Evolutionary conservation across 1,140 invertebrate species (phyloP).

Genomic region (Zaprionus ornatus): DNA sequence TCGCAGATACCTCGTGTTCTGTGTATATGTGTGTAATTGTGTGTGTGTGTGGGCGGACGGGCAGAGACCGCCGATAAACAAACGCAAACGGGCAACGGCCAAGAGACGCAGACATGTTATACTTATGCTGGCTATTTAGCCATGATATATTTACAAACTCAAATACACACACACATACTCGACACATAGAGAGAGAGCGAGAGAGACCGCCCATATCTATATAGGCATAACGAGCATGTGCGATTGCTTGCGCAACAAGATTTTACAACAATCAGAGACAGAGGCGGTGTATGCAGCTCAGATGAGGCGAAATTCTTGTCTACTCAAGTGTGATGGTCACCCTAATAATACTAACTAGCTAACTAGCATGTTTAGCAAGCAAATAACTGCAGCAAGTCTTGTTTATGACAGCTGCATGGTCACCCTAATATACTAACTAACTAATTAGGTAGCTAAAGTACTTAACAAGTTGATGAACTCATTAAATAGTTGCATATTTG

Average conservation of each 20-base stretch:
- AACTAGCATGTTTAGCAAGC: background rate
- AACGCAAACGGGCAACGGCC: constrained; percentile 25
- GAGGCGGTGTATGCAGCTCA: background rate
- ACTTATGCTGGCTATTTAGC: constrained; percentile 45
- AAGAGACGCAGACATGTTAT: constrained; percentile 34
- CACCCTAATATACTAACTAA: background rate
- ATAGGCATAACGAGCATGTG: constrained; percentile 21
- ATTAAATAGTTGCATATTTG: background rate
- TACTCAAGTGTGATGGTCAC: constrained; percentile 2
- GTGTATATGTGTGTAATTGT: background rate
- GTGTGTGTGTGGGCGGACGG: constrained; percentile 36
- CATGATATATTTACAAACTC: constrained; percentile 25
- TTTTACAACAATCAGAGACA: constrained; percentile 41
- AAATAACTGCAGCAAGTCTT: background rate
- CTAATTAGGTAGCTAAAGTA: background rate
- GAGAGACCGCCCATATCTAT: constrained; percentile 7
- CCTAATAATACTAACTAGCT: background rate
- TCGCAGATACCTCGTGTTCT: constrained; percentile 28
- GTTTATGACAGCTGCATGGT: background rate
- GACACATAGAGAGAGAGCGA: background rate
- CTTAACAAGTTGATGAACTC: too few relatives aligned
- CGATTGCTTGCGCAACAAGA: constrained; percentile 69
- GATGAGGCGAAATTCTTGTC: background rate
- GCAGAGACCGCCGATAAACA: constrained; percentile 44
- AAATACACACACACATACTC: constrained; percentile 1